Conservation (phyloP, 2,797 vertebrate genomes). For the Microctenopoma steveboyesi region DNA sequence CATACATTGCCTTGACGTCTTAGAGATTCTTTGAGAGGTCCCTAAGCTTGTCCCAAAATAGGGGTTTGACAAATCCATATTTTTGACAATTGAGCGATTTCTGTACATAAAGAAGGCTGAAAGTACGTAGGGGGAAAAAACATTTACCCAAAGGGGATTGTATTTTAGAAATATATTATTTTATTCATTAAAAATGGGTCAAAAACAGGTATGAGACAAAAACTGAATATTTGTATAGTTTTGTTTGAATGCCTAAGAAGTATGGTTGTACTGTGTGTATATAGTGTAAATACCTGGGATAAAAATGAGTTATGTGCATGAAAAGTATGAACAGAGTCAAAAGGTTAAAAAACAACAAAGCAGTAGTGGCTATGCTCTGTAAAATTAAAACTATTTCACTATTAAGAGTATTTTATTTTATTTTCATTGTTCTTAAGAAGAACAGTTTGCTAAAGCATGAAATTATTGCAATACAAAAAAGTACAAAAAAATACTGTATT, state of each 20-base stretch:
- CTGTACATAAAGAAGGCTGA: slow-evolving; percentile 98
- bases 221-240: slow-evolving; percentile 99
- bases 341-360: slow-evolving; percentile 93
- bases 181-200: slow-evolving; percentile 98
- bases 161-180: slow-evolving; percentile 98
- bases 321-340: slow-evolving; percentile 96
- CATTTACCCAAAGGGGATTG: slow-evolving; percentile 99
- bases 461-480: slow-evolving; percentile 94
- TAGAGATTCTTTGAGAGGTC: slow-evolving; percentile 91
- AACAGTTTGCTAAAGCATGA: slow-evolving; percentile 99
- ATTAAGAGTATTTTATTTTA: slow-evolving; percentile 98
- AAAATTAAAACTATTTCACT: slow-evolving; percentile 99
- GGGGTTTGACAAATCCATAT: slow-evolving; percentile 98
- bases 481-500: slow-evolving; percentile 88
- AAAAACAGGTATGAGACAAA: slow-evolving; percentile 97
- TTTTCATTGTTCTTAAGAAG: slow-evolving; percentile 99
- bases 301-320: slow-evolving; percentile 99
- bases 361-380: slow-evolving; percentile 99
- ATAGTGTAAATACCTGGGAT: slow-evolving; percentile 99
- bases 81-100: slow-evolving; percentile 97
- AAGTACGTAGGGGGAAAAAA: slow-evolving; percentile 89
- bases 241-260: slow-evolving; percentile 98
- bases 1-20: slow-evolving; percentile 98
- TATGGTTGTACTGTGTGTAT: slow-evolving; percentile 99
- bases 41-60: slow-evolving; percentile 93